Base-by-base conservation (phyloP, 2,113 vertebrate genomes). In the Eublepharis macularius region DNA sequence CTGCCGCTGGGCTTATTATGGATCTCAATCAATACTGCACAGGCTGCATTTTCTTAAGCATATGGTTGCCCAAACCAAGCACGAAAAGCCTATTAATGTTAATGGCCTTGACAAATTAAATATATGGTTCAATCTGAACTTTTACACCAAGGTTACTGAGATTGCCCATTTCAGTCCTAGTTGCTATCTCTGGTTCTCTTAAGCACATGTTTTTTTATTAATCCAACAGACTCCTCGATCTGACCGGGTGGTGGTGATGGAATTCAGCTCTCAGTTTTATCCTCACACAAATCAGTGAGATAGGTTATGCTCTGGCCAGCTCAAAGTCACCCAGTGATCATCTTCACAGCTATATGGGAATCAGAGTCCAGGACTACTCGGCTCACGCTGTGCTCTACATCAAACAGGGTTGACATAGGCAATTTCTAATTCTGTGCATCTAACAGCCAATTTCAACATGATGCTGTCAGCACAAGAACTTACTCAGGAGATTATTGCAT, bases 51-150 rank as follows among this genome's bases (percentile, higher is more conserved):
- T 91, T 79, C 63, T 47, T 83, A 87, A 83, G 79, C 8, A 72
- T 0, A 29, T 14, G 8, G 51, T 78, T 32, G 72, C 57, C 3
- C 11, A 77, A 47, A 77, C 54, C 29, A 47, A 79, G 29, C 75
- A 73, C 72, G 47, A 26, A 76, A 45, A 14, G 65, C 63, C 60
- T 41, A 80, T 80, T 87, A 29, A 88, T 16, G 70, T 54, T 73
- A 83, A 78, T 87, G 24, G 80, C n/a, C 65, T 29, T 65, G 49
- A 72, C 92, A 63, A 88, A 86, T 54, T 81, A 49, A 85, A 82
- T 72, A 87, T 63, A 86, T 69, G 17, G 66, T 86, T 85, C 81
- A 82, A 47, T 85, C 45, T 85, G 79, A 84, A 51, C 69, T 89
- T 84, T 90, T 76, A 63, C 77, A 49, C 76, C 14, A 86, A 90